Evolutionary conservation across 2,797 vertebrate species (phyloP).

Genomic region (Scyliorhinus canicula): DNA sequence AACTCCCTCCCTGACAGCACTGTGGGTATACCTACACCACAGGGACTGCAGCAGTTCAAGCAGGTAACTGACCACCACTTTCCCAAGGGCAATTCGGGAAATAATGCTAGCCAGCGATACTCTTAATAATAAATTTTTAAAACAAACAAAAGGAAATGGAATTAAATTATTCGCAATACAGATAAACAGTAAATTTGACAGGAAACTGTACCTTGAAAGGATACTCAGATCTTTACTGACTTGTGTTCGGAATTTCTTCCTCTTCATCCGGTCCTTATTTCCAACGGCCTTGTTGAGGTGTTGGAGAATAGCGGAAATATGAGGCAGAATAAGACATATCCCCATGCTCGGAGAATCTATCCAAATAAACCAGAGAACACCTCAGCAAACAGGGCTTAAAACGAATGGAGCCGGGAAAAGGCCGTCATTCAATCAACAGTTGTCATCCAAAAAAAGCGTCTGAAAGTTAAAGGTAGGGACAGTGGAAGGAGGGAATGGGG

Average conservation of each 20-base stretch:
- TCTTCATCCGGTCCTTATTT: constrained; percentile 73
- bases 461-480: background rate
- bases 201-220: constrained; percentile 84
- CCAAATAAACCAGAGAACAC: constrained; percentile 39
- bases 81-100: too few species aligned
- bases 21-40: too few species aligned
- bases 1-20: too few species aligned
- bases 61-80: too few species aligned
- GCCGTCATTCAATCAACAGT: background rate
- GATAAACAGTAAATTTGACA: background rate
- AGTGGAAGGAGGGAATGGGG: background rate
- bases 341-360: constrained; percentile 70
- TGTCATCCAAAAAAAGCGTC: too few species aligned
- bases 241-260: constrained; percentile 78
- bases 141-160: background rate
- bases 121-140: background rate
- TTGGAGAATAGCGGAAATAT: constrained; percentile 75
- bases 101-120: too few species aligned
- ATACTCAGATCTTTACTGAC: constrained; percentile 91
- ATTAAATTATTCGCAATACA: background rate
- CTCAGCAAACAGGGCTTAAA: background rate
- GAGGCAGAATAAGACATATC: constrained; percentile 74
- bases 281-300: constrained; percentile 77
- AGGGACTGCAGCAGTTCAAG: too few species aligned
- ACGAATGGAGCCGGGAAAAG: background rate